Evolutionary conservation across 2,797 vertebrate genomes (phyloP).

Genomic region (Morelia viridis): DNA sequence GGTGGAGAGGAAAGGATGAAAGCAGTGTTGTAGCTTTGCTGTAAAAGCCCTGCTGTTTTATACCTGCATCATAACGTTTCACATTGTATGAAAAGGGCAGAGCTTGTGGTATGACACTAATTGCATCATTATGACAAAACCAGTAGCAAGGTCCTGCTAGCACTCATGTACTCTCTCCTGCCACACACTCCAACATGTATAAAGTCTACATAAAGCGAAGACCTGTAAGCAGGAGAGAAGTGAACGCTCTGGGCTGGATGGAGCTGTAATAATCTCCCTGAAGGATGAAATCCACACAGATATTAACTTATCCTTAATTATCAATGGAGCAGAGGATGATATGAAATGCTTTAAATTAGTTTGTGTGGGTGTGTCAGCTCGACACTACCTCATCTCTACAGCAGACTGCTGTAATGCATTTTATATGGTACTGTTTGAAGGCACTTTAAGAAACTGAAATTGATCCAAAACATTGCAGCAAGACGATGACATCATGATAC

Average conservation of each 20-base stretch:
- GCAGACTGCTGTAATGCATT: background rate
- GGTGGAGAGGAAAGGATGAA: background rate
- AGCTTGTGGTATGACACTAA: background rate
- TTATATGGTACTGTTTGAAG: background rate
- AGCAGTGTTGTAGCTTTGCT: background rate
- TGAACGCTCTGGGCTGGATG: too few relatives aligned
- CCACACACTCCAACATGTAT: background rate
- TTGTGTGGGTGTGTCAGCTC: background rate
- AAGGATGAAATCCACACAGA: background rate
- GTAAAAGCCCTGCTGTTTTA: background rate
- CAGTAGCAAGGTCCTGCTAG: background rate
- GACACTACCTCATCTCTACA: background rate
- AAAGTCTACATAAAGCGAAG: background rate
- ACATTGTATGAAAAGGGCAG: background rate
- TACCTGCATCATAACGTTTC: background rate
- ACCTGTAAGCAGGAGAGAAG: background rate
- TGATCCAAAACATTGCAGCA: background rate
- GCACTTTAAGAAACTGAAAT: background rate
- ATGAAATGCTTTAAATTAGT: background rate
- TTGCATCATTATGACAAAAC: background rate
- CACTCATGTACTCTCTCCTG: background rate
- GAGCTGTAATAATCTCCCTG: background rate
- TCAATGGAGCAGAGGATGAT: background rate
- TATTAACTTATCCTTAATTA: background rate
- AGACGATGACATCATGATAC: background rate